Evolutionary conservation across 2,888 invertebrate genomes (phyloP), one percentile per base, ranked within the genome.

Genomic region (Tetanocera ferruginea): DNA sequence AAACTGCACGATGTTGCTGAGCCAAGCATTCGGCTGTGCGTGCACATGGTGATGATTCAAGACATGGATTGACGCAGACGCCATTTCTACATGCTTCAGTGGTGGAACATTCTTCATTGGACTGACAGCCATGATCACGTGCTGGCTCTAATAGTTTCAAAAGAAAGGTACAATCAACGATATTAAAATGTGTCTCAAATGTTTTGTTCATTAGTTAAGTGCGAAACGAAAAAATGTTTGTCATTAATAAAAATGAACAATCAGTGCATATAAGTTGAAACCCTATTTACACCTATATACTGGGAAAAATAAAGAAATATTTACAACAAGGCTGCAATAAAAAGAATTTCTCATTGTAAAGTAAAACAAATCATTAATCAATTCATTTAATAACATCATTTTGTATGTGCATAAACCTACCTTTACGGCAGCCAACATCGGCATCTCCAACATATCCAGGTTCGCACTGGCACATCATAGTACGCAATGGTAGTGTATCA

Each of bases 391-490:
- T 52, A 52, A 52, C 17, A 55, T 19, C 2, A 55, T 6, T 55
- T 8, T 55, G 17, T 19, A 11, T 19, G 1, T 43, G 43, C 11
- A 43, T 11, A 43, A 43, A 72, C 82, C 91, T 92, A 96, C 97
- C 94, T 91, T 92, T 93, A 86, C 92, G 93, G 88, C 97, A 97
- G 89, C 95, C 94, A 80, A 94, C 92, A 83, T 96, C 95, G 11
- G 97, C 96, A 89, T 97, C 96, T 82, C 97, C 97, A 83, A 94
- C 92, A 84, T 93, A 95, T 80, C 96, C 96, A 79, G 93, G 93
- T 80, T 95, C 92, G 87, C 97, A 97, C 86, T 95, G 93, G 88
- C 97, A 97, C 78, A 95, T 93, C 93, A 97, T 95, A 8, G 96
- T 96, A 83, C 97, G 93, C 90, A 96, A 92, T 6, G 97, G 97